Evolutionary conservation across 2,888 invertebrate species (phyloP), one percentile per base, ranked within the genome.

Genomic region (Eupithecia vulgata): DNA sequence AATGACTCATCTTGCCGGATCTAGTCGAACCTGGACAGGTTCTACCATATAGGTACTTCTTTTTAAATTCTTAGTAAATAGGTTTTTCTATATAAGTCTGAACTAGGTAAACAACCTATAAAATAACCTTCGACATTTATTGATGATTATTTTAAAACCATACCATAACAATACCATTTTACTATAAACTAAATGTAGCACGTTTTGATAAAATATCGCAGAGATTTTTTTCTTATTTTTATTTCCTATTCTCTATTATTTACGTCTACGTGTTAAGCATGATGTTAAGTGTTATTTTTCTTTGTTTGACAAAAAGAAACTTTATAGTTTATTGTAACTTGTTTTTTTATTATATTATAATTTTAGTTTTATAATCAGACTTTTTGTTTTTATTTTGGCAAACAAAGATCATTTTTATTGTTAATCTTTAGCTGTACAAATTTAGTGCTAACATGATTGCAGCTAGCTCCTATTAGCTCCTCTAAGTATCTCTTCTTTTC

Each of bases 371-470:
- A 1, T 21, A 45, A 5, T 45, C 4, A 52, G 10, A 10, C 48
- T 21, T 48, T 48, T 8, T 3, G 21, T 37, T 65, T 25, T 15
- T 42, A 37, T 21, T 72, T 67, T 45, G 71, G 70, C 76, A 77
- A 76, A n/a, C 73, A 72, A 66, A 77, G 78, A 76, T 73, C 17
- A 67, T 72, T 37, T 66, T 68, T 71, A 71, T 75, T 75, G 70
- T 78, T 76, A 76, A 67, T 66, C 68, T 66, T 71, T 65, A 78
- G 79, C 83, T 90, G 89, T 91, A 91, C 84, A 90, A 90, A 88
- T 80, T 85, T 89, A 90, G 90, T 89, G 90, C 91, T 91, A 91
- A 91, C 90, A 85, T 79, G 81, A 84, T 83, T 87, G 81, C 76
- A 81, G 81, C 80, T 72, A 78, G 75, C 81, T 75, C 84, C 83